Evolutionary conservation across 2,888 invertebrate genomes (phyloP).

Genomic region (Polyommatus iphigenia): DNA sequence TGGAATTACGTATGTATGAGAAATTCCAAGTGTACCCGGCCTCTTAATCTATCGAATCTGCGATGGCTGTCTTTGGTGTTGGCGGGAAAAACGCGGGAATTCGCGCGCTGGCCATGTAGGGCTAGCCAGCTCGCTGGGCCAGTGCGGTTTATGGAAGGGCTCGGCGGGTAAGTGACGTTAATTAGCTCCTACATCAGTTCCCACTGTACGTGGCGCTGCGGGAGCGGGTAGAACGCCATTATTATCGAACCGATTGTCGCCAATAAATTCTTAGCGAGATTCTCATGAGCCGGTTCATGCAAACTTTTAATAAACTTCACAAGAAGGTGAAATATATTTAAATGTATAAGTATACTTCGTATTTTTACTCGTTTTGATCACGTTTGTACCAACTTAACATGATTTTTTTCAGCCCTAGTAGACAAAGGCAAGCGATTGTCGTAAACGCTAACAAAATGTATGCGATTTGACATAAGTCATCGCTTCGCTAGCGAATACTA

Average conservation of each 20-base stretch:
- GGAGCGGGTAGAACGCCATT: slow-evolving; percentile 22
- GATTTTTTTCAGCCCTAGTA: background rate
- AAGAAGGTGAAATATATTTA: background rate
- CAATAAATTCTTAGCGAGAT: slow-evolving; percentile 5
- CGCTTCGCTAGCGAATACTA: too few relatives aligned
- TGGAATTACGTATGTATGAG: too few relatives aligned
- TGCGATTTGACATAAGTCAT: too few relatives aligned
- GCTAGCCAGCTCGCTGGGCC: slow-evolving; percentile 32
- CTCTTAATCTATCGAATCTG: slow-evolving; percentile 31
- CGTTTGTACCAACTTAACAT: background rate
- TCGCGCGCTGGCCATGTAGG: slow-evolving; percentile 44
- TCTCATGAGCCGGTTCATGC: background rate
- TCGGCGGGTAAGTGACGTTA: slow-evolving; percentile 44
- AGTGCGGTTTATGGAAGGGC: slow-evolving; percentile 44
- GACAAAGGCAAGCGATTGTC: too few relatives aligned
- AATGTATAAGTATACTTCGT: background rate
- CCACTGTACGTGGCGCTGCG: slow-evolving; percentile 35
- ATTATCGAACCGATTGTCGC: background rate
- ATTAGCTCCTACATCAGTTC: slow-evolving; percentile 45
- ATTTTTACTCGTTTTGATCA: too few relatives aligned
- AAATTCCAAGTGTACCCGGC: too few relatives aligned
- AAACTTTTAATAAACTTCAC: background rate
- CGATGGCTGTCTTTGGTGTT: slow-evolving; percentile 38
- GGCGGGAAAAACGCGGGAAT: slow-evolving; percentile 46
- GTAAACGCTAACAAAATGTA: too few relatives aligned